Evolutionary conservation across 2,113 vertebrate genomes (phyloP), one percentile per base, ranked within the genome.

Genomic region (Tiliqua scincoides): DNA sequence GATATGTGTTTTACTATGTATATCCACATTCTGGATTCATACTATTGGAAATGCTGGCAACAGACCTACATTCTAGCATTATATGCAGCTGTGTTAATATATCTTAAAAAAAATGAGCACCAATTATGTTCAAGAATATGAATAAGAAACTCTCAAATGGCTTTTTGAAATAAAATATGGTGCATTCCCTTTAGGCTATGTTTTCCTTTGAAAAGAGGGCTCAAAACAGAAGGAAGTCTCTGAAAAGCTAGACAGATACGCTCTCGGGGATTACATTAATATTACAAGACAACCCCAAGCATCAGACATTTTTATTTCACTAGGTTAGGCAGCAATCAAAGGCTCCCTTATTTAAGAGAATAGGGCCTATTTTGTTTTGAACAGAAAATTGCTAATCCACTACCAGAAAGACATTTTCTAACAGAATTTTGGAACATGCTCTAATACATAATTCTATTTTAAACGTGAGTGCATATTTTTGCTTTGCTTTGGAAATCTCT

Each of bases 111-210:
- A 87, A 76, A 54, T 7, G 0, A 86, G 0, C 32, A 43, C 21
- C 59, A 63, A 83, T 65, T 61, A 79, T 68, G 88, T 87, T 3
- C 21, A 81, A 79, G 72, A 89, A 67, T 79, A 40, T 85, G 72
- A 57, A 27, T n/a, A 43, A 91, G 75, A 90, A 30, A 21, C 85
- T 92, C 61, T 89, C 20, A 15, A 76, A 87, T 27, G 48, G 14
- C 17, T 93, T 95, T 89, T 83, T 79, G 70, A 92, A 92, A 91
- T 72, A n/a, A 91, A 87, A 23, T 75, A 14, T 81, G 30, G 5
- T 89, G 21, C 40, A 48, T 83, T 87, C 1, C 2, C 63, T 90
- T 92, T 72, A 90, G 84, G 71, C 32, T 80, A 12, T 48, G 30
- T 77, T 89, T 92, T 86, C 67, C 62, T 91, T 87, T 48, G 57